These are phyloP conservation scores for Psococerastis gibbosa DNA, from an alignment of 2,888 invertebrate genomes.

Conservation along the genomic window DNA sequence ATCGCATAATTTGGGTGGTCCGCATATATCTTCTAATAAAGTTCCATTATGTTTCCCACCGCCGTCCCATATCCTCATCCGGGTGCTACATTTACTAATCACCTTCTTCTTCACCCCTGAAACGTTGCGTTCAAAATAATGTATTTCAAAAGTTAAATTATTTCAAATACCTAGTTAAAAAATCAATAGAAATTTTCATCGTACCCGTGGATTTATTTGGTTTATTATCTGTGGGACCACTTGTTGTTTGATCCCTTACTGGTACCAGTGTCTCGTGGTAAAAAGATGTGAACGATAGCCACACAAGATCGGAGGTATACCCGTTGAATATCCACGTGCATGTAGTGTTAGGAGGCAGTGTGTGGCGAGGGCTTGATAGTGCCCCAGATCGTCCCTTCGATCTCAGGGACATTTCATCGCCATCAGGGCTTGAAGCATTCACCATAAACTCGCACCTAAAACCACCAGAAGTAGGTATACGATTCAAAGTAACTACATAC, in stretches of 20 bases:
- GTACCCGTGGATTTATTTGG: constrained; percentile 4
- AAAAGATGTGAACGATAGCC: constrained; percentile 76
- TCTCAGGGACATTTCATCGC: constrained; percentile 26
- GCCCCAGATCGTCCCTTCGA: constrained; percentile 48
- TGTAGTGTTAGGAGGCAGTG: constrained; percentile 66
- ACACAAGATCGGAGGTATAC: constrained; percentile 56
- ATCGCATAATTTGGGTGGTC: constrained; percentile 62
- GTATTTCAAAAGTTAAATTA: no score
- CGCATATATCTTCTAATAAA: constrained; percentile 50
- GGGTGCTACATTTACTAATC: constrained; percentile 41
- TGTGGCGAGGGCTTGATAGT: constrained; percentile 61
- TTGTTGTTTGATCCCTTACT: constrained; percentile 5
- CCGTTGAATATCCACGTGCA: constrained; percentile 75
- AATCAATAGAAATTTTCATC: no score
- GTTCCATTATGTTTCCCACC: constrained; percentile 22
- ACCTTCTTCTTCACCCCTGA: no score
- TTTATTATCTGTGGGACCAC: constrained; percentile 11
- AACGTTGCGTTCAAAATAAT: no score
- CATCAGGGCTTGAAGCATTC: constrained; percentile 48
- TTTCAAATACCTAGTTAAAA: no score
- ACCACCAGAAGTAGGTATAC: constrained; percentile 6
- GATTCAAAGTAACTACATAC: no score
- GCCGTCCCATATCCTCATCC: constrained; percentile 56
- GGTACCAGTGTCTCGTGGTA: constrained; percentile 46
- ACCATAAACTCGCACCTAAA: constrained; percentile 52